Evolutionary conservation across 2,113 vertebrate species (phyloP).

Genomic region (Nannospalax galili): DNA sequence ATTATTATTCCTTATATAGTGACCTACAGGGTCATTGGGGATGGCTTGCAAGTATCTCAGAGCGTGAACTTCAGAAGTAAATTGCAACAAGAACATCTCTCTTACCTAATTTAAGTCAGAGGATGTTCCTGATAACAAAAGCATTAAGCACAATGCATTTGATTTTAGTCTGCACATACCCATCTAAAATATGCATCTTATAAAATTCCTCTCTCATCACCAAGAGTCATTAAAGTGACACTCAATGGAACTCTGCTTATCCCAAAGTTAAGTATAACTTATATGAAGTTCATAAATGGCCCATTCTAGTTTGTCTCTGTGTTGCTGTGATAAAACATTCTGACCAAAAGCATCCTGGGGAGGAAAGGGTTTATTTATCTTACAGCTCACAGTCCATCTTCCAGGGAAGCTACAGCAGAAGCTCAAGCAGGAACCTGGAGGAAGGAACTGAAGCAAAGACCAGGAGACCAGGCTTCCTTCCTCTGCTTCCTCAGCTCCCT

Average conservation of each 20-base stretch:
- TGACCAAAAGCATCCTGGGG: neutral
- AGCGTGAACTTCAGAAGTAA: neutral
- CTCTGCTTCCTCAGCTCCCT: too few species aligned
- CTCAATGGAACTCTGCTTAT: conserved; percentile 9
- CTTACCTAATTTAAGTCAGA: neutral
- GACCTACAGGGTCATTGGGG: neutral
- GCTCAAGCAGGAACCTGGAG: too few species aligned
- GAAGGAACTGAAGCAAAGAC: too few species aligned
- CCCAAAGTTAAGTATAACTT: conserved; percentile 45
- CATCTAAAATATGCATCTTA: neutral
- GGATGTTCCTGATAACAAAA: neutral
- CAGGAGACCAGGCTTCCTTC: too few species aligned
- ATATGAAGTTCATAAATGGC: neutral
- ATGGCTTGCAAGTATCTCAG: neutral
- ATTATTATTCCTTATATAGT: neutral
- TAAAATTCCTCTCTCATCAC: neutral
- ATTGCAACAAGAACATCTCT: neutral
- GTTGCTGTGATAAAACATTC: too few species aligned
- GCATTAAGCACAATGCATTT: neutral
- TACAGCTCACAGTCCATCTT: too few species aligned
- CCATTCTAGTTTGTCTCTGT: neutral
- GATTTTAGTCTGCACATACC: neutral
- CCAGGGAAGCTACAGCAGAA: too few species aligned
- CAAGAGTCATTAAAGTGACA: neutral
- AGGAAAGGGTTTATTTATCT: neutral